Evolutionary conservation across 2,888 invertebrate species (phyloP).

Genomic region (Leptura quadrifasciata): DNA sequence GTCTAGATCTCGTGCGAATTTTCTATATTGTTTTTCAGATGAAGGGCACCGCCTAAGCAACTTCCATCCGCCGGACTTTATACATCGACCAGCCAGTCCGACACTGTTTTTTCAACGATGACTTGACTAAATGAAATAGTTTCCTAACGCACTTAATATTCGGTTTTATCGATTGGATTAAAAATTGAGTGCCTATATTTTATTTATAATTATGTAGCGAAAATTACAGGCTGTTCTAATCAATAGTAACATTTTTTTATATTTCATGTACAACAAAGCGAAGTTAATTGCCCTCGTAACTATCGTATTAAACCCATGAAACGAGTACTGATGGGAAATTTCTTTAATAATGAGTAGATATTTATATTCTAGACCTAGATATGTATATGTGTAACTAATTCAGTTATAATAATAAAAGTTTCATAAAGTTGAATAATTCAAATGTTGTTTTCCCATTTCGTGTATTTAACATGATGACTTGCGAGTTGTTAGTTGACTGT

Average conservation of each 20-base stretch:
- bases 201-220: background rate
- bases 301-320: background rate
- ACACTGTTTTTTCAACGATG: too few relatives aligned
- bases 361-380: background rate
- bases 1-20: too few relatives aligned
- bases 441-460: conserved; percentile 2
- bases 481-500: background rate
- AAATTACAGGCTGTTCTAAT: background rate
- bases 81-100: too few relatives aligned
- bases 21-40: too few relatives aligned
- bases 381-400: background rate
- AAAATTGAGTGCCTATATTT: background rate
- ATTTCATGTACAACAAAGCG: background rate
- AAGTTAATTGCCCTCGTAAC: background rate
- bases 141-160: background rate
- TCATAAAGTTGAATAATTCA: background rate
- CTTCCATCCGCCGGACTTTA: too few relatives aligned
- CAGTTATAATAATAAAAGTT: conserved; percentile 2
- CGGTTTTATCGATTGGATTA: background rate
- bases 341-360: background rate
- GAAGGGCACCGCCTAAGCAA: too few relatives aligned
- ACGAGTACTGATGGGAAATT: background rate
- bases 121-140: too few relatives aligned
- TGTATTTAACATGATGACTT: conserved; percentile 2
- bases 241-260: background rate